These are phyloP conservation scores for Poecile montanus DNA, from an alignment of 2,797 vertebrate species.

Conservation along the genomic window DNA sequence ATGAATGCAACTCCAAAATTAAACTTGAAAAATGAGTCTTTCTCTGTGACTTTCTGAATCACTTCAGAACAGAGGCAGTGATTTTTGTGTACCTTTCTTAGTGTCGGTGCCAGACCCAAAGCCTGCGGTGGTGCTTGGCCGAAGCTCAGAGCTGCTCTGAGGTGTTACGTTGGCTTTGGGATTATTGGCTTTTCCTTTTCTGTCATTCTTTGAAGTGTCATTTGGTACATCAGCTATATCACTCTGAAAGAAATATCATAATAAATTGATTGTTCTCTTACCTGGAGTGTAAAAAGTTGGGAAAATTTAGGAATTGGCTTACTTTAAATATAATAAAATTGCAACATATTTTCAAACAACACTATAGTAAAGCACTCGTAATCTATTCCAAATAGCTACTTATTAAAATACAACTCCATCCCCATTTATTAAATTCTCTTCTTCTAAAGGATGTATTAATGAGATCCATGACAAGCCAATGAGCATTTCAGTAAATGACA, in stretches of 20 bases:
- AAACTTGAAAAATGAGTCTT: neutral
- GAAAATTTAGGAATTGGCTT: neutral
- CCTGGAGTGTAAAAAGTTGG: neutral
- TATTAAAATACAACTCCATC: neutral
- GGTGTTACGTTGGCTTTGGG: slow-evolving; percentile 91
- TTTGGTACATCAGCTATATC: slow-evolving; percentile 98
- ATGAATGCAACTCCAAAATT: neutral
- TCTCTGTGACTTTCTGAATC: neutral
- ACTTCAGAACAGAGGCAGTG: neutral
- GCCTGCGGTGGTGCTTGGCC: slow-evolving; percentile 81
- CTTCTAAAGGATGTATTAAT: neutral
- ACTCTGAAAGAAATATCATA: slow-evolving; percentile 79
- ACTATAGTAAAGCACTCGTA: neutral
- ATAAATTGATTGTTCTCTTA: neutral
- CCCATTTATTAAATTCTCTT: neutral
- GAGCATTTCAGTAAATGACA: neutral
- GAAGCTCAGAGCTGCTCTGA: slow-evolving; percentile 91
- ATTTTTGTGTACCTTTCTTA: slow-evolving; percentile 84
- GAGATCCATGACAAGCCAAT: neutral
- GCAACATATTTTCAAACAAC: neutral
- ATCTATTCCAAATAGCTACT: neutral
- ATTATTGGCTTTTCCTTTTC: slow-evolving; percentile 91
- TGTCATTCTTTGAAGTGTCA: slow-evolving; percentile 94
- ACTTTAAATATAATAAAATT: neutral
- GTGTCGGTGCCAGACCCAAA: slow-evolving; percentile 82